These are phyloP conservation scores for Agriopis aurantiaria DNA, from an alignment of 2,888 invertebrate species.

Conservation along the genomic window DNA sequence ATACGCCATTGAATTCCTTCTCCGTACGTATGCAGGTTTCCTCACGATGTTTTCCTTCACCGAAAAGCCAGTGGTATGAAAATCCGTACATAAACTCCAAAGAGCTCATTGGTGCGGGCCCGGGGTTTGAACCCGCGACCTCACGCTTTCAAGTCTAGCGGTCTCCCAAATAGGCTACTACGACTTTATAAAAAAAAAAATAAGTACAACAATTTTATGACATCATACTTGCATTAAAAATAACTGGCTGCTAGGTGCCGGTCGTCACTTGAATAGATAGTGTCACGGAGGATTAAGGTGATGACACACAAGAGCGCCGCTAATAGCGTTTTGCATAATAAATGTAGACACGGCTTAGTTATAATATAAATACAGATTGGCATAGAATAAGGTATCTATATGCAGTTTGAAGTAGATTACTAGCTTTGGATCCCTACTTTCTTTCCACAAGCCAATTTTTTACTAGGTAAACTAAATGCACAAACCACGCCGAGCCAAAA, in stretches of 20 bases:
- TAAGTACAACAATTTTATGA: neutral
- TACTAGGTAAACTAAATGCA: too few relatives aligned
- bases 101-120: too few relatives aligned
- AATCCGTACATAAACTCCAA: too few relatives aligned
- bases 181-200: neutral
- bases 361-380: constrained; percentile 5
- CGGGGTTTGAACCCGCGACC: too few relatives aligned
- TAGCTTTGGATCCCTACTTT: neutral
- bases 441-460: too few relatives aligned
- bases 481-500: too few relatives aligned
- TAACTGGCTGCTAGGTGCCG: neutral
- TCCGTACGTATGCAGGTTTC: too few relatives aligned
- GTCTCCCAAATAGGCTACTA: too few relatives aligned
- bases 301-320: constrained; percentile 20
- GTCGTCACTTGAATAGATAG: constrained; percentile 17
- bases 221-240: constrained; percentile 6
- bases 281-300: constrained; percentile 22
- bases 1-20: too few relatives aligned
- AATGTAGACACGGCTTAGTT: constrained; percentile 15
- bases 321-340: constrained; percentile 27
- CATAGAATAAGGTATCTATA: neutral
- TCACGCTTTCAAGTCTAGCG: too few relatives aligned
- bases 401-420: neutral
- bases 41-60: too few relatives aligned
- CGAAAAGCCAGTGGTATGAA: too few relatives aligned